These are phyloP conservation scores for Ceratoteleas bidentatus DNA, from an alignment of 1,140 invertebrate genomes.

Conservation along the genomic window DNA sequence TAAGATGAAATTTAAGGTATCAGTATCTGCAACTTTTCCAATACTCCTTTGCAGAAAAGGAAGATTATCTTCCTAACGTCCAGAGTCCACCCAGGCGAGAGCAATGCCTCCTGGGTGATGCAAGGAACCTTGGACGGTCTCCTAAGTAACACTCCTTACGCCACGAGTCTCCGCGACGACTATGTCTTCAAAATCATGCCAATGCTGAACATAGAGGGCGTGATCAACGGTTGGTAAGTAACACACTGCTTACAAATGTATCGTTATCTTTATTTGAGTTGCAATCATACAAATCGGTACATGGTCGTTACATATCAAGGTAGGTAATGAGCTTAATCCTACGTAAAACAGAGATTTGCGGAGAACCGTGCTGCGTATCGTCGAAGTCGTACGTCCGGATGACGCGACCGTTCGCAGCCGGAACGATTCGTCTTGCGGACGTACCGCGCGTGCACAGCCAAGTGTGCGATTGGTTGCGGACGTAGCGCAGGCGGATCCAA, in stretches of 20 bases:
- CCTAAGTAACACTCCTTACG: conserved; percentile 83
- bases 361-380: conserved; percentile 61
- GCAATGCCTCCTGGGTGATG: conserved; percentile 95
- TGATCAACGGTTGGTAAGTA: conserved; percentile 91
- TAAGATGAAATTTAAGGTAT: neutral
- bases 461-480: conserved; percentile 58
- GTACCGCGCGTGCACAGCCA: conserved; percentile 66
- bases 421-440: conserved; percentile 77
- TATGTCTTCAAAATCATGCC: conserved; percentile 94
- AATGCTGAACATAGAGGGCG: conserved; percentile 94
- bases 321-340: conserved; percentile 66
- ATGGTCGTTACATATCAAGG: conserved; percentile 67
- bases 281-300: conserved; percentile 73
- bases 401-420: conserved; percentile 73
- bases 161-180: conserved; percentile 84
- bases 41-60: conserved; percentile 81
- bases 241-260: conserved; percentile 61
- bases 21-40: neutral
- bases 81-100: conserved; percentile 94
- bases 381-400: conserved; percentile 72
- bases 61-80: conserved; percentile 89
- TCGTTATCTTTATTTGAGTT: conserved; percentile 75
- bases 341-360: conserved; percentile 52
- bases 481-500: conserved; percentile 70
- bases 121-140: conserved; percentile 89